phyloP scores from a whole-genome alignment of 2,888 invertebrate species.

The Andrena dorsata region DNA sequence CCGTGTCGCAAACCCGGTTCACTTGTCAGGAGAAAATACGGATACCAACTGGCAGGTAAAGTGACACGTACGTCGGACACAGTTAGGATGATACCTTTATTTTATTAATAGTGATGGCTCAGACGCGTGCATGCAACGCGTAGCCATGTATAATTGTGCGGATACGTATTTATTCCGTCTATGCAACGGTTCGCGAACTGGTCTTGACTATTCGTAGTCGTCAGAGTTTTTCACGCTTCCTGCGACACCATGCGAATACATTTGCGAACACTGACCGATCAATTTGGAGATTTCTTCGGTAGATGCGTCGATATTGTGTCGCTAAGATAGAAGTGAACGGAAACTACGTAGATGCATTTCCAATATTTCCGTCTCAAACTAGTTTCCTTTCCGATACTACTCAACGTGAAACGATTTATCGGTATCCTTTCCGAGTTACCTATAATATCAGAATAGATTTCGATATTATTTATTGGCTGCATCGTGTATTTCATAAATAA shows the following conservation, averaged over 20 bases:
- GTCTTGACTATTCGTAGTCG: slow-evolving; percentile 63
- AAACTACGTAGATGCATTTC: background rate
- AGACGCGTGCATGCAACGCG: slow-evolving; percentile 69
- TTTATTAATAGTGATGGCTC: slow-evolving; percentile 82
- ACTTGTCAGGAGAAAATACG: slow-evolving; percentile 54
- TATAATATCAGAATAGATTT: background rate
- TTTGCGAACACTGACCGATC: slow-evolving; percentile 25
- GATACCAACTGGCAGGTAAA: slow-evolving; percentile 68
- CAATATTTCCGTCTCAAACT: background rate
- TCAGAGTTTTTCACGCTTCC: slow-evolving; percentile 51
- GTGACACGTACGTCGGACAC: slow-evolving; percentile 57
- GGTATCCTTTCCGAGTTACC: background rate
- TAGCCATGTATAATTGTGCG: slow-evolving; percentile 77
- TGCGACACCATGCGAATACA: slow-evolving; percentile 57
- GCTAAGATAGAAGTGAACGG: background rate
- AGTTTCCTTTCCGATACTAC: background rate
- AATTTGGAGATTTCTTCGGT: slow-evolving; percentile 39
- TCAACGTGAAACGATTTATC: slow-evolving; percentile 2
- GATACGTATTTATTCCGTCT: slow-evolving; percentile 77
- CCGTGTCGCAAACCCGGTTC: background rate
- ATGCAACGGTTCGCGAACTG: slow-evolving; percentile 72
- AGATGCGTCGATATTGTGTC: background rate
- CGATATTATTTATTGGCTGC: no score
- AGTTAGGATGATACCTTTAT: slow-evolving; percentile 67
- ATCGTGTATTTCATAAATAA: no score